These are phyloP conservation scores for Poecilia gillii DNA, from an alignment of 2,797 vertebrate genomes.

Conservation along the genomic window DNA sequence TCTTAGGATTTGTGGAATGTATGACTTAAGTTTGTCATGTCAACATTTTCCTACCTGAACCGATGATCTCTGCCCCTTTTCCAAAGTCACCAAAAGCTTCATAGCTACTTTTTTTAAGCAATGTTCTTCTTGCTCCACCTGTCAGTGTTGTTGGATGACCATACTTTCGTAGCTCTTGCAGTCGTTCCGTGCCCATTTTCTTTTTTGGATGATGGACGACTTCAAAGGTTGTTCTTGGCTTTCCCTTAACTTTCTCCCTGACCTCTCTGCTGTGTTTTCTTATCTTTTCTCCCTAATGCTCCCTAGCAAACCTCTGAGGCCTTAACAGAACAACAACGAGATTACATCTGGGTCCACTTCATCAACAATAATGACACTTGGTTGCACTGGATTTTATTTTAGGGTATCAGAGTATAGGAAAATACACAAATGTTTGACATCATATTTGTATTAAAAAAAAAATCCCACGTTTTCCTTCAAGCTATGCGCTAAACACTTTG, in stretches of 20 bases:
- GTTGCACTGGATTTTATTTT: neutral
- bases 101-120: neutral
- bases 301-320: neutral
- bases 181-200: neutral
- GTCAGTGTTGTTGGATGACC: neutral
- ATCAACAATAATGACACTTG: neutral
- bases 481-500: conserved; percentile 4
- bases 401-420: neutral
- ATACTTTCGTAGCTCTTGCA: neutral
- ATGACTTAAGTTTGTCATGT: neutral
- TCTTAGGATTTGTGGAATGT: neutral
- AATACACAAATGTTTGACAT: neutral
- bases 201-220: neutral
- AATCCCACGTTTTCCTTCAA: neutral
- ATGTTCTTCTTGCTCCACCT: neutral
- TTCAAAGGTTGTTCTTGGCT: neutral
- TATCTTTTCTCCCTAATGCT: neutral
- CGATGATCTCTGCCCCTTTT: neutral
- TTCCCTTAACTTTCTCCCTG: neutral
- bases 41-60: neutral
- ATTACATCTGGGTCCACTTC: neutral
- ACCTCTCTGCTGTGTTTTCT: neutral
- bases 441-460: neutral
- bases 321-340: neutral
- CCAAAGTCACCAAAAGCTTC: neutral